A percentile compares a stretch with the other conserved stretches of the same genome.
Conservation (phyloP, 1,140 invertebrate genomes). For the Frieseomelitta varia region DNA sequence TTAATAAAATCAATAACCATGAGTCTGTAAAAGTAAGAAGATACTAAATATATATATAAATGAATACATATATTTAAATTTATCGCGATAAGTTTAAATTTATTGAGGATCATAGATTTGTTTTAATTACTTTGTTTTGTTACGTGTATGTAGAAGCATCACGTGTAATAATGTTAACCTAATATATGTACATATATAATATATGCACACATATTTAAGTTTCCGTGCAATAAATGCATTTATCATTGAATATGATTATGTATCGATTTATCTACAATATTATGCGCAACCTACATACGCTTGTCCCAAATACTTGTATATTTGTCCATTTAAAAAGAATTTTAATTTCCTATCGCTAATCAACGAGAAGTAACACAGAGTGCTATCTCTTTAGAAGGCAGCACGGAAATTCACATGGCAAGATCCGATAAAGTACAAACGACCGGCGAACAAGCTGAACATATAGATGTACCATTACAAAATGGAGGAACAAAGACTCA, state of each 20-base stretch:
- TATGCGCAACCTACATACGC: not conserved
- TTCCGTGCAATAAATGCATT: no score
- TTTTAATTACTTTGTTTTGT: no score
- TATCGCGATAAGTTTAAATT: no score
- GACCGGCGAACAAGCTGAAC: constrained; percentile 77
- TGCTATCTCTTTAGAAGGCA: constrained; percentile 66
- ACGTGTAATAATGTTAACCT: no score
- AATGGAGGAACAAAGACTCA: constrained; percentile 81
- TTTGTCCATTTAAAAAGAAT: not conserved
- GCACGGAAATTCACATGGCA: constrained; percentile 78
- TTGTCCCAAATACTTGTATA: not conserved
- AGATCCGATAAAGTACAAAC: constrained; percentile 80
- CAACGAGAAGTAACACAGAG: not conserved
- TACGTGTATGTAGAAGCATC: no score
- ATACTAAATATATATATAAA: no score
- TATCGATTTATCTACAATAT: not conserved
- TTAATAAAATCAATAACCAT: no score
- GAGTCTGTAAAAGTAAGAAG: no score
- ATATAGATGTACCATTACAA: constrained; percentile 80
- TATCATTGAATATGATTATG: not conserved
- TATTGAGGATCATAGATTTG: no score
- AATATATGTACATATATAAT: no score
- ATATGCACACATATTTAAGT: no score
- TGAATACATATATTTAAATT: no score
- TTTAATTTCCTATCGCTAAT: not conserved